Evolutionary conservation across 2,113 vertebrate species (phyloP), one percentile per base, ranked within the genome.

Genomic region (Pseudonaja textilis): DNA sequence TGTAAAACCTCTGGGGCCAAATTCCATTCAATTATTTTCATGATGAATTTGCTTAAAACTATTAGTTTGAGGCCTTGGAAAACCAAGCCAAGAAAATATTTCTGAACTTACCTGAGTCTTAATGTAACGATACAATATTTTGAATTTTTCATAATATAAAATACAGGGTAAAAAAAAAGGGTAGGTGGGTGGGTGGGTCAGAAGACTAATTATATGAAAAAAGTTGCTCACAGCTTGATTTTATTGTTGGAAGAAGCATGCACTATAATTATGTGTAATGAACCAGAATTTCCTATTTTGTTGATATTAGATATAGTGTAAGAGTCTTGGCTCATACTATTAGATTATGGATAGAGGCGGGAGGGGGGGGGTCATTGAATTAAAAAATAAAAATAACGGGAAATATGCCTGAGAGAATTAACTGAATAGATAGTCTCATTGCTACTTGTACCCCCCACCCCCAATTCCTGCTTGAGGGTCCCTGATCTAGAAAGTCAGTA

Each of bases 171-270:
- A 96, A 45, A 95, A 96, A 95, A 96, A 95, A 96, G 8, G 23
- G 5, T 2, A 0, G 9, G 95, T 2, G 0, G 9, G 95, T 96
- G 96, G 90, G 91, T 50, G 47, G 47, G 47, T 50, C 74, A 0
- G 23, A 91, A 1, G 42, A 0, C 88, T 93, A 87, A 64, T 85
- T 74, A 88, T 91, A 87, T 89, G 91, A 96, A 87, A 95, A 95
- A 96, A 96, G 94, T 88, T 92, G 95, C 93, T 96, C 86, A 94
- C 95, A 96, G 94, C 94, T 92, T 95, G 96, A 96, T 96, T 95
- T 96, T 95, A 91, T 94, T 94, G 89, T 94, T 97, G 95, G 95
- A 96, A 97, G 95, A 96, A 96, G 96, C 0, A 74, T 87, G 61
- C 94, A 90, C 95, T 96, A 94, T 96, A 97, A 96, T 97, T 94